Base-by-base conservation (phyloP, 2,797 vertebrate species). In the Holocentrus rufus region DNA sequence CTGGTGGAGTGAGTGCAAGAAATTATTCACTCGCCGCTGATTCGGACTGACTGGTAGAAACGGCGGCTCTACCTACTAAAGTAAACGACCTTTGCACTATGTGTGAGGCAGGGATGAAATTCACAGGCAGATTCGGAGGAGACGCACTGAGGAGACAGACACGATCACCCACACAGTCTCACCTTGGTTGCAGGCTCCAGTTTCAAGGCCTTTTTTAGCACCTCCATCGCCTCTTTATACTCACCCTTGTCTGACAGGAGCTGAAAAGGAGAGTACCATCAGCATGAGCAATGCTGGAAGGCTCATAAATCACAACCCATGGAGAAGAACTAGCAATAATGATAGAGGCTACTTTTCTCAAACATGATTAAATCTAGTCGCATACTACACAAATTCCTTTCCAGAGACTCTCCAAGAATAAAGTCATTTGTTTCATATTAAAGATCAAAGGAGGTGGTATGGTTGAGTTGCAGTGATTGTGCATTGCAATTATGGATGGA, bases 131-230 rank as follows among this genome's bases (percentile, higher is more conserved):
- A 60, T 59, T 71, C 58, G 9, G 54, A 72, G 50, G 53, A 69
- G 74, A 74, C 2, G 14, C 30, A n/a, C 27, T 1, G 9, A 72
- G 55, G 62, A 31, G 53, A 56, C 2, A 64, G 17, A 54, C 20
- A 27, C 60, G 72, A 31, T 70, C 67, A 54, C 39, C 68, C 74
- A 81, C 49, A 71, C 80, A 77, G 63, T 89, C 90, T 92, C 90
- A 95, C 95, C 95, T 95, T 96, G 77, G 88, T 95, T 77, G 93
- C 79, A 1, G 95, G 95, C 86, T 96, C 95, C 82, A 96, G 84
- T 90, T 94, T 95, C 88, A 96, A 85, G 64, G 96, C 95, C 87
- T 87, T 94, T 90, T 90, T 95, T 79, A 96, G 91, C 52, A 87
- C 71, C 55, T 93, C 83, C 90, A 93, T 93, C 2, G 95, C 95